phyloP scores from a whole-genome alignment of 2,888 invertebrate species.

The Pseudanteris insignis region DNA sequence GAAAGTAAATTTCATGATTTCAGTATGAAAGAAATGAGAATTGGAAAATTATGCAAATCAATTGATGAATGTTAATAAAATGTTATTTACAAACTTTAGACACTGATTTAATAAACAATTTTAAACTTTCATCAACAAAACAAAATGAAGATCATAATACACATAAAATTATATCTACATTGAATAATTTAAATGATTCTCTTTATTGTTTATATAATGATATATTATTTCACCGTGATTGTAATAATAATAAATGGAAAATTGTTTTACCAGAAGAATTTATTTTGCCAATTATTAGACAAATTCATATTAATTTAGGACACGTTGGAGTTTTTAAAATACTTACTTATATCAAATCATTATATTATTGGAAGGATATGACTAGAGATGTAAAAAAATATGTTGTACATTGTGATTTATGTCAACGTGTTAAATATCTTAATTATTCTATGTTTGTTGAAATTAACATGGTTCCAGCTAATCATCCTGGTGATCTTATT shows the following conservation, averaged over 20 bases:
- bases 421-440: constrained; percentile 10
- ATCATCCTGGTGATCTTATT: background rate
- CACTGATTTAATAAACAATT: too few relatives aligned
- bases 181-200: too few relatives aligned
- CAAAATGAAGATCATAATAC: background rate
- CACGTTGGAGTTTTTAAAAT: constrained; percentile 20
- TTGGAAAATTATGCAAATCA: too few relatives aligned
- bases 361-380: constrained; percentile 13
- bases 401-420: constrained; percentile 11
- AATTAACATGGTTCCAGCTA: background rate
- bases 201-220: constrained; percentile 1
- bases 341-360: background rate
- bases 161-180: too few relatives aligned
- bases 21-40: background rate
- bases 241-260: background rate
- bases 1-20: background rate
- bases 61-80: too few relatives aligned
- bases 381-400: constrained; percentile 2
- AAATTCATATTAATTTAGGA: constrained; percentile 17
- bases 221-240: constrained; percentile 6
- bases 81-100: too few relatives aligned
- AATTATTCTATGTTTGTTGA: constrained; percentile 6
- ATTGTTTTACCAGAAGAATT: background rate
- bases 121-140: background rate
- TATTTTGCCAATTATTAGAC: background rate